These are phyloP conservation scores for Bombus turneri DNA, from an alignment of 1,140 invertebrate species.

Conservation along the genomic window DNA sequence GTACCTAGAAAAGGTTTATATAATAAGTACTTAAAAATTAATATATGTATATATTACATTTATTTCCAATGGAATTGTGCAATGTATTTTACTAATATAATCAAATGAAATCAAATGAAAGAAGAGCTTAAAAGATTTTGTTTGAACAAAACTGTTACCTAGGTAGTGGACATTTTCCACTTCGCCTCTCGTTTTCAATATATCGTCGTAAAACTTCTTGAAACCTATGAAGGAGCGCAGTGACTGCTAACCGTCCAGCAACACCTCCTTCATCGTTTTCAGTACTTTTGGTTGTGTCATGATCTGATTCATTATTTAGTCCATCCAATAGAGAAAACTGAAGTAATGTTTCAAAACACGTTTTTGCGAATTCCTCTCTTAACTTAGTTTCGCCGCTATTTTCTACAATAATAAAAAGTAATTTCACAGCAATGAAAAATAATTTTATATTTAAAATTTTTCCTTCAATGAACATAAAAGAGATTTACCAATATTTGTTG, in stretches of 20 bases:
- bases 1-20: constrained; percentile 86
- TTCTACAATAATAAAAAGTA: constrained; percentile 82
- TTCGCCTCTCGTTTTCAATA: constrained; percentile 93
- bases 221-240: constrained; percentile 94
- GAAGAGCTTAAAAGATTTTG: not conserved
- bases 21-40: constrained; percentile 67
- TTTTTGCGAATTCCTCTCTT: constrained; percentile 97
- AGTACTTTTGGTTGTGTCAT: constrained; percentile 73
- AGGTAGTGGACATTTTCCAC: constrained; percentile 94
- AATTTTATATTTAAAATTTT: not conserved
- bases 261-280: constrained; percentile 84
- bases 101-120: not conserved
- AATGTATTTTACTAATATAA: not conserved
- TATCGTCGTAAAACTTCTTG: constrained; percentile 95
- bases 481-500: constrained; percentile 82
- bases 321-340: constrained; percentile 94
- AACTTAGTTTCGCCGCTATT: constrained; percentile 89
- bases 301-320: constrained; percentile 82
- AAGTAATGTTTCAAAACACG: constrained; percentile 97
- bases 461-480: not conserved
- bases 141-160: constrained; percentile 84
- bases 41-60: constrained; percentile 11
- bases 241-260: constrained; percentile 93
- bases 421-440: constrained; percentile 82
- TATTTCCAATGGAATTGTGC: not conserved